These are phyloP conservation scores for Lordiphosa mommai DNA, from an alignment of 1,140 invertebrate genomes.

Conservation along the genomic window DNA sequence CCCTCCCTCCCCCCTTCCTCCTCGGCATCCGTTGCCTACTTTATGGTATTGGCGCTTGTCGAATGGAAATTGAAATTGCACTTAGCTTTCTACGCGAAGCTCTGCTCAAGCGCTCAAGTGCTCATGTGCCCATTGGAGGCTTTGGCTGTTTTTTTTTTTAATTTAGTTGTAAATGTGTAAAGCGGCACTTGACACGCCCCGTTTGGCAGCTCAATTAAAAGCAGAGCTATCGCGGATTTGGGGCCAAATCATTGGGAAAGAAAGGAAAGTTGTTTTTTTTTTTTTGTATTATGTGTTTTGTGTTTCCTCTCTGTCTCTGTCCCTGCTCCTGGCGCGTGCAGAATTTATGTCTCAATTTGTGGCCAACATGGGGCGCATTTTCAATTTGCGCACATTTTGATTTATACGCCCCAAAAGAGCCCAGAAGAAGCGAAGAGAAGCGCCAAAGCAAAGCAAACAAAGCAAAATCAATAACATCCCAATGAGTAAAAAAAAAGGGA, in stretches of 20 bases:
- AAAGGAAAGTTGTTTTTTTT: constrained; percentile 27
- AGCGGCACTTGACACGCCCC: constrained; percentile 71
- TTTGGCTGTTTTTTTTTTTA: constrained; percentile 28
- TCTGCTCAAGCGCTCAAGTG: background rate
- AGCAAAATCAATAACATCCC: constrained; percentile 50
- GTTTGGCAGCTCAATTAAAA: constrained; percentile 77
- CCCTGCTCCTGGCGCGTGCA: constrained; percentile 59
- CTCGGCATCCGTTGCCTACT: constrained; percentile 40
- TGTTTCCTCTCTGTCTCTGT: constrained; percentile 35
- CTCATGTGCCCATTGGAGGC: background rate
- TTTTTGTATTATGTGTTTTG: constrained; percentile 5
- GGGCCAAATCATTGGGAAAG: constrained; percentile 6
- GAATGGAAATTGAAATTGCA: constrained; percentile 77
- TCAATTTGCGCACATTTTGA: constrained; percentile 73
- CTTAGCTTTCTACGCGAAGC: constrained; percentile 59
- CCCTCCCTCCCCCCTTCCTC: constrained; percentile 3
- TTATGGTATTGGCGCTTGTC: constrained; percentile 67
- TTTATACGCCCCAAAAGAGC: constrained; percentile 65
- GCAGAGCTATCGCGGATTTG: constrained; percentile 44
- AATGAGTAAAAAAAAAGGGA: background rate
- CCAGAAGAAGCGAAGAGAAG: constrained; percentile 7
- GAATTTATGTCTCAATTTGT: constrained; percentile 78
- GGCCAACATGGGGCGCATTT: constrained; percentile 74
- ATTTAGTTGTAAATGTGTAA: constrained; percentile 78
- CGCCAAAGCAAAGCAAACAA: constrained; percentile 29